Evolutionary conservation across 2,797 vertebrate species (phyloP), one percentile per base, ranked within the genome.

Genomic region (Poeciliopsis turneri): DNA sequence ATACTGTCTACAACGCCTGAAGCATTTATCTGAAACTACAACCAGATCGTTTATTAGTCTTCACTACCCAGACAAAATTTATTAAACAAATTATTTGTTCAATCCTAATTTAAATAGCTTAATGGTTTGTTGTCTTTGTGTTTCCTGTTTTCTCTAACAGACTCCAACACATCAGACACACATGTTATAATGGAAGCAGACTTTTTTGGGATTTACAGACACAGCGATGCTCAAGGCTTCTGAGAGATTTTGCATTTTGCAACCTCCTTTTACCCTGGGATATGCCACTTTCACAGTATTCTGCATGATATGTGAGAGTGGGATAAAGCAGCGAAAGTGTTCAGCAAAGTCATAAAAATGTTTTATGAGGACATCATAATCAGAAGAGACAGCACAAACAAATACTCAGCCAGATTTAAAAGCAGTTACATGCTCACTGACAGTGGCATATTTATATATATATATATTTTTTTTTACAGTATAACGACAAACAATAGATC

Each of bases 171-270:
- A n/a, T 69, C 66, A 45, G 79, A 84, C 90, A 90, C 83, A 69
- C 89, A 82, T 83, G 77, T 69, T 78, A 77, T 87, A 75, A 84
- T 84, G 49, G 75, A 83, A 74, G n/a, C 46, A n/a, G 61, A 75
- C 53, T 70, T 86, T 80, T 77, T 66, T 75, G 78, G 88, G 82
- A 84, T 87, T 82, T 80, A 77, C 43, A 76, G 77, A 25, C 70
- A 47, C 41, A 23, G 33, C 46, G 76, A 15, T 46, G 73, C 68
- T 78, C 78, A 57, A 78, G 75, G 55, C 78, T 83, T 85, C 73
- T 83, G 33, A 85, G 71, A 70, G 45, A 8, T 28, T 45, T 61
- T 15, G 55, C n/a, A 59, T 15, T 59, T n/a, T 68, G 79, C 83
- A 77, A 72, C 43, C 77, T 78, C 2, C 12, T 45, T 41, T 75